Percentiles rank a stretch among this genome's conserved stretches.
phyloP scores from a whole-genome alignment of 2,797 vertebrate species.

The Siniperca undulata region DNA sequence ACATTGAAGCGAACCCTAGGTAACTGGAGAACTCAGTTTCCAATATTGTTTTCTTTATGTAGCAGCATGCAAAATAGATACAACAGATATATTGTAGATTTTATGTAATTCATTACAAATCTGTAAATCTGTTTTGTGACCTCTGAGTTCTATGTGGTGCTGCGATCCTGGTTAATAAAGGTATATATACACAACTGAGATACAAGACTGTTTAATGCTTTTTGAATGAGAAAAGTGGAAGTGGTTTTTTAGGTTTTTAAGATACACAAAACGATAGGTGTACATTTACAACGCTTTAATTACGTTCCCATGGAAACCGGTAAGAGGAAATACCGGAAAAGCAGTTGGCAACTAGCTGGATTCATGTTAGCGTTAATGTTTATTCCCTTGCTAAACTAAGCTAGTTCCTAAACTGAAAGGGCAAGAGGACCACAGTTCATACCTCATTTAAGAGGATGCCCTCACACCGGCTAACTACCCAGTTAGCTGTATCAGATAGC shows the following conservation, averaged over 20 bases:
- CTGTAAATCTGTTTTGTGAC: neutral
- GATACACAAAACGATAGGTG: neutral
- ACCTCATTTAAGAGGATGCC: slow-evolving; percentile 7
- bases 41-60: neutral
- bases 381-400: neutral
- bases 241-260: neutral
- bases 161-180: neutral
- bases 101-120: neutral
- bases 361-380: neutral
- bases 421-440: neutral
- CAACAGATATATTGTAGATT: neutral
- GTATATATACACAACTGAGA: neutral
- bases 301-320: slow-evolving; percentile 30
- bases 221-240: neutral
- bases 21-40: neutral
- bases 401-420: neutral
- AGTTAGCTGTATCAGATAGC: slow-evolving; percentile 29
- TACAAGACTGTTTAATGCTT: neutral
- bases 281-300: neutral
- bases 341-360: neutral
- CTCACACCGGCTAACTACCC: neutral
- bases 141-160: neutral
- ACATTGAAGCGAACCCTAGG: no score
- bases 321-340: neutral
- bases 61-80: neutral